Evolutionary conservation across 2,888 invertebrate genomes (phyloP).

Genomic region (Apotomis capreana): DNA sequence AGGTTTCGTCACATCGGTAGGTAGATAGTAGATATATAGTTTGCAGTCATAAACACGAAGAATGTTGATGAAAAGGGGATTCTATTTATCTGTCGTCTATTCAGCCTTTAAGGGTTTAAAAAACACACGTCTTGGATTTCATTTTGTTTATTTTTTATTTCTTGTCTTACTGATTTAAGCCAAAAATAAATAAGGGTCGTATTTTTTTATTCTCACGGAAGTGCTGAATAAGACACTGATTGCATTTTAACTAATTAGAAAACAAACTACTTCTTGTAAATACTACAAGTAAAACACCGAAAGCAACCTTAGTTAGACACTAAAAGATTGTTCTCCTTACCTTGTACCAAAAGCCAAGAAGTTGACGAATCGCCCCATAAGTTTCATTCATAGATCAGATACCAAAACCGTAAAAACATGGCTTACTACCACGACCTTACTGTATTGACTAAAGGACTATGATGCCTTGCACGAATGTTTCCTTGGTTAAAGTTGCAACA

Average conservation of each 20-base stretch:
- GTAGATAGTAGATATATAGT: no score
- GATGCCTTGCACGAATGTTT: not conserved
- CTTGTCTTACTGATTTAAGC: no score
- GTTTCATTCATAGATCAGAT: slow-evolving; percentile 12
- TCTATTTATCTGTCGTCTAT: no score
- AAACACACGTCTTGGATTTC: not conserved
- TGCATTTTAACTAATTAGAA: no score
- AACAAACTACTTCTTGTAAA: not conserved
- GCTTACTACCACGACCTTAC: not conserved
- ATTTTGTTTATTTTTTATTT: no score
- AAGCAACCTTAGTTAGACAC: not conserved
- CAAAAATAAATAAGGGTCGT: no score
- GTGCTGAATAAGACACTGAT: no score
- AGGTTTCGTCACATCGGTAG: no score
- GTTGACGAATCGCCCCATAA: slow-evolving; percentile 23
- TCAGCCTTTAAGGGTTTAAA: no score
- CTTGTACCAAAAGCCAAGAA: slow-evolving; percentile 25
- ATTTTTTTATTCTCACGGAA: no score
- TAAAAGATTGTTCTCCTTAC: slow-evolving; percentile 22
- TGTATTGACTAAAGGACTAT: not conserved
- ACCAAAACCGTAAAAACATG: not conserved
- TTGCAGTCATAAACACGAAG: no score
- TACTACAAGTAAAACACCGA: not conserved
- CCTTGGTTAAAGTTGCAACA: not conserved
- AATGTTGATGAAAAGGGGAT: no score